Percentiles rank a stretch among this genome's conserved stretches.
These are phyloP conservation scores for Eurytemora carolleeae DNA, from an alignment of 1,140 invertebrate genomes.

Conservation along the genomic window DNA sequence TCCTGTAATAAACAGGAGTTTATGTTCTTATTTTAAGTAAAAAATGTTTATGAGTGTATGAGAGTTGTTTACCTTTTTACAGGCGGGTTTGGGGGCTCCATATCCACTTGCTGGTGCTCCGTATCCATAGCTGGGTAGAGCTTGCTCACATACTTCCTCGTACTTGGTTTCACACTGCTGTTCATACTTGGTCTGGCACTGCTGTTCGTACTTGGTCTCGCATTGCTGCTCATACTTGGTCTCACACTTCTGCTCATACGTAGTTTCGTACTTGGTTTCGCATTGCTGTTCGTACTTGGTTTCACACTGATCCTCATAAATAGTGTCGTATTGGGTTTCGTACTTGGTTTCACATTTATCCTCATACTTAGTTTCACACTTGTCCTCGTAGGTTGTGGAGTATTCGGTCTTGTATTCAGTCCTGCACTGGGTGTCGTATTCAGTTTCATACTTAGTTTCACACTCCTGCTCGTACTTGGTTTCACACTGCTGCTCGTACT, in stretches of 20 bases:
- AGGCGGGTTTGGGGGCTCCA: background rate
- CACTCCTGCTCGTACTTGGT: constrained; percentile 15
- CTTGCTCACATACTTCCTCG: constrained; percentile 8
- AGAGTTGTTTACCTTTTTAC: background rate
- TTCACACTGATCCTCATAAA: constrained; percentile 11
- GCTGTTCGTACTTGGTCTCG: constrained; percentile 8
- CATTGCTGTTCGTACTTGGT: constrained; percentile 15
- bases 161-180: constrained; percentile 12
- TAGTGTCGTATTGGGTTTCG: constrained; percentile 9
- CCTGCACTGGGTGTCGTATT: constrained; percentile 11
- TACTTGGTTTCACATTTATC: constrained; percentile 13
- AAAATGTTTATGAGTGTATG: background rate
- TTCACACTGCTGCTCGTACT: constrained; percentile 12
- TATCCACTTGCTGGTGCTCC: background rate
- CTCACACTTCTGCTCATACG: constrained; percentile 13
- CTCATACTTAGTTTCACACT: constrained; percentile 16
- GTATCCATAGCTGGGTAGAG: background rate
- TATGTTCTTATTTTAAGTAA: background rate
- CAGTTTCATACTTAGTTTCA: constrained; percentile 12
- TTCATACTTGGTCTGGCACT: constrained; percentile 15
- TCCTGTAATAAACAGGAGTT: too few relatives aligned
- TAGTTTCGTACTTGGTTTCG: constrained; percentile 5
- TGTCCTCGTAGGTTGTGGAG: constrained; percentile 12
- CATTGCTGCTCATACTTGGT: constrained; percentile 14
- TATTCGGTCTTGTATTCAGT: constrained; percentile 15